Evolutionary conservation across 2,113 vertebrate genomes (phyloP).

Genomic region (Bos taurus): DNA sequence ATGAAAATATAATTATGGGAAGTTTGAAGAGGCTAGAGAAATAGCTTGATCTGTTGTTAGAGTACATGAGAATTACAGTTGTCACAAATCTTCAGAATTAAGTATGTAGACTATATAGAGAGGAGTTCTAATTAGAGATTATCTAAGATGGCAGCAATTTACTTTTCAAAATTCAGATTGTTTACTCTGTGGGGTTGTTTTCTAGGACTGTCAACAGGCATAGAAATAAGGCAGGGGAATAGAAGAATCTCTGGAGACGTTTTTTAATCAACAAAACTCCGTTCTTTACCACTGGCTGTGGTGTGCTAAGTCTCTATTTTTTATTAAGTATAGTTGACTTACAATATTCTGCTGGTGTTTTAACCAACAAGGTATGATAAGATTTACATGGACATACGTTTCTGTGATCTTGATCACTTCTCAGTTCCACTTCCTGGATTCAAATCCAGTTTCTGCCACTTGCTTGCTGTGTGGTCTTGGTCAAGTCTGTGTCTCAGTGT

Average conservation of each 20-base stretch:
- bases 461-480: not conserved
- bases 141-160: not conserved
- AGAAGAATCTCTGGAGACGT: not conserved
- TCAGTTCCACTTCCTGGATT: not conserved
- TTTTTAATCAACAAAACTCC: slow-evolving; percentile 13
- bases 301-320: not conserved
- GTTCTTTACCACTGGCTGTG: not conserved
- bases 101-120: not conserved
- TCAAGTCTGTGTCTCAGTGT: not conserved
- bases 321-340: not conserved
- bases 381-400: not conserved
- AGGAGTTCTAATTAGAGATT: not conserved
- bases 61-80: not conserved
- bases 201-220: not conserved
- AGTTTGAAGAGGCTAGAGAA: not conserved
- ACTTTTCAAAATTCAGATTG: slow-evolving; percentile 3
- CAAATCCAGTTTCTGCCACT: not conserved
- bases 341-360: not conserved
- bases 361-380: not conserved
- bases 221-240: not conserved
- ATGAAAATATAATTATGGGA: not conserved
- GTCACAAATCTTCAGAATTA: slow-evolving; percentile 1
- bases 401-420: not conserved
- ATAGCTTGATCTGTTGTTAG: not conserved
- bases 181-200: slow-evolving; percentile 4